Base-by-base conservation (phyloP, 2,113 vertebrate genomes). In the Excalfactoria chinensis region DNA sequence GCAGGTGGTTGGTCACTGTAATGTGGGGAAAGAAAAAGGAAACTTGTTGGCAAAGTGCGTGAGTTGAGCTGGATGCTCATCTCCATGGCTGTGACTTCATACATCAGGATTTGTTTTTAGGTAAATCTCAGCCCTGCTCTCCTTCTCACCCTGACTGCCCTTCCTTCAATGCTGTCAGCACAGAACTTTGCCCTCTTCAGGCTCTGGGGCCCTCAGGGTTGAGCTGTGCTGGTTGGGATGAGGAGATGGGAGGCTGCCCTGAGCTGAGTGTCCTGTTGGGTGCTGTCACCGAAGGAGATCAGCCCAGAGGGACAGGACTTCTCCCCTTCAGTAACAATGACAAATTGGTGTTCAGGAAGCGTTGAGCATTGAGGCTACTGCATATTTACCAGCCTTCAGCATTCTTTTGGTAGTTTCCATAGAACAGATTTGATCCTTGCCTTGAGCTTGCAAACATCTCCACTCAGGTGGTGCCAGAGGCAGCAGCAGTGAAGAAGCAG, bases 221-320 rank as follows among this genome's bases (percentile, higher is more conserved):
- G 11, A 26, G 34, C 58, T 35, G 26, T 59, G 30, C n/a, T 25
- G n/a, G 7, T 16, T 3, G 6, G 74, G 40, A 32, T 51, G 59
- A 55, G 44, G 46, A 60, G 14, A 26, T 23, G 0, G 16, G 17
- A 35, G 44, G 13, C 34, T 37, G 18, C 32, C 11, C 40, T 16
- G 16, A 1, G 13, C 60, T 48, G 67, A 34, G 17, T 28, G 17
- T 83, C 26, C 40, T 10, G 1, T 25, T 0, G 3, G 16, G 28
- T 40, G 18, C 14, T 59, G 20, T 19, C 35, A 22, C 53, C 20
- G 11, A 58, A 26, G 9, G 80, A 59, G 13, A 40, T 43, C 44
- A 79, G 34, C 67, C 43, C 16, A 23, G 63, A 58, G 68, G 34
- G 13, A 17, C 8, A 13, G 28, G 43, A 30, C 25, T 53, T 37